A percentile compares a stretch with the other conserved stretches of the same genome.
Evolutionary conservation across 2,888 invertebrate species (phyloP).

Genomic region (Molorchus minor): DNA sequence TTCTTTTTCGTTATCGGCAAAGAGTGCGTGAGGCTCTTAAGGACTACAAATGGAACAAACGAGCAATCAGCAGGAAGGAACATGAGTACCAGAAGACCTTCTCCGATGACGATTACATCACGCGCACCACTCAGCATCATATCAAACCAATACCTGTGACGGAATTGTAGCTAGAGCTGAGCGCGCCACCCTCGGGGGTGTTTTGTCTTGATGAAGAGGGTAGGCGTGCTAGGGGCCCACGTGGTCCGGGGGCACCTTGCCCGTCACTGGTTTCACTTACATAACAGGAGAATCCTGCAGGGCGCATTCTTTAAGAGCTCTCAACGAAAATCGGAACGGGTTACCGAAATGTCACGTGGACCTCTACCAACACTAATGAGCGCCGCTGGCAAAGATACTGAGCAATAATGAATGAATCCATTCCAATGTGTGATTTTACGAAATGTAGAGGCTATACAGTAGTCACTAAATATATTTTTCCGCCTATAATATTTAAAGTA

Average conservation of each 20-base stretch:
- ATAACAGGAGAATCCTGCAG: conserved; percentile 74
- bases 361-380: conserved; percentile 54
- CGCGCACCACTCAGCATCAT: conserved; percentile 69
- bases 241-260: conserved; percentile 69
- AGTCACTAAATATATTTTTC: conserved; percentile 55
- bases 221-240: conserved; percentile 63
- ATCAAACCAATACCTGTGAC: conserved; percentile 84
- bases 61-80: conserved; percentile 78
- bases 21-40: conserved; percentile 84
- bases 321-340: conserved; percentile 56
- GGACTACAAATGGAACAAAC: conserved; percentile 83
- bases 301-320: conserved; percentile 62
- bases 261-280: conserved; percentile 80
- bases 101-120: conserved; percentile 86
- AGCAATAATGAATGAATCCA: conserved; percentile 61
- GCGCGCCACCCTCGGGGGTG: conserved; percentile 83
- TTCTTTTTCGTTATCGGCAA: conserved; percentile 82
- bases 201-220: conserved; percentile 72
- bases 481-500: conserved; percentile 29
- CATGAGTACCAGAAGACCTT: conserved; percentile 91
- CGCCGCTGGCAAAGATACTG: conserved; percentile 21
- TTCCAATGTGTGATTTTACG: conserved; percentile 62
- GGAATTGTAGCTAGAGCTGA: conserved; percentile 95
- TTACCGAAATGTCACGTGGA: conserved; percentile 57
- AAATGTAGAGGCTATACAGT: conserved; percentile 60